Evolutionary conservation across 1,140 invertebrate genomes (phyloP).

Genomic region (Zaprionus ghesquierei): DNA sequence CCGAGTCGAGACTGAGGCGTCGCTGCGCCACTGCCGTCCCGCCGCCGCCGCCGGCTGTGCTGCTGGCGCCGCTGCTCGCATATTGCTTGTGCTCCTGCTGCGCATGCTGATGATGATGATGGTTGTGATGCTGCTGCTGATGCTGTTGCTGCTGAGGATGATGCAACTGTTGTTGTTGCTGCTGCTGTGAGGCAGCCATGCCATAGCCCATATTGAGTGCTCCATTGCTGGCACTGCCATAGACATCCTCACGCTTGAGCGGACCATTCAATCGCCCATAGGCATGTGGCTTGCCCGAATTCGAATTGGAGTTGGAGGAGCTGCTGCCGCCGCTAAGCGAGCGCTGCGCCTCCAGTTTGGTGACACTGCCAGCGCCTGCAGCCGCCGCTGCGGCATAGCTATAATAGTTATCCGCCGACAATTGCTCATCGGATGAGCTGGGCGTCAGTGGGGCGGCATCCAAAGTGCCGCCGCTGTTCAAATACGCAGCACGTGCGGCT

Average conservation of each 20-base stretch:
- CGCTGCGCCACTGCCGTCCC: constrained; percentile 82
- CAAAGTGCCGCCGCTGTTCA: constrained; percentile 64
- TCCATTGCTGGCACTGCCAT: constrained; percentile 50
- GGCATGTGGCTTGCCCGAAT: constrained; percentile 60
- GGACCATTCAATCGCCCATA: constrained; percentile 58
- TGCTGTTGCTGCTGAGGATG: constrained; percentile 10
- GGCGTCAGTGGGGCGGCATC: constrained; percentile 74
- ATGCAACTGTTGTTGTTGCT: constrained; percentile 17
- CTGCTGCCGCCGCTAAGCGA: constrained; percentile 84
- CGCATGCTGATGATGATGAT: constrained; percentile 28
- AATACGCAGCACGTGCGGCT: constrained; percentile 69
- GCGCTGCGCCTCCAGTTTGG: constrained; percentile 71
- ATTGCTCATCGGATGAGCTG: constrained; percentile 80
- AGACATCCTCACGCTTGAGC: constrained; percentile 76
- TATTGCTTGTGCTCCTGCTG: constrained; percentile 55
- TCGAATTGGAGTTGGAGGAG: constrained; percentile 67
- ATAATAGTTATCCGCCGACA: constrained; percentile 76
- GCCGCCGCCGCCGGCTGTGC: constrained; percentile 38
- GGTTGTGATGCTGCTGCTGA: constrained; percentile 20
- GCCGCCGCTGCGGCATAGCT: constrained; percentile 54
- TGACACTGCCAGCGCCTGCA: constrained; percentile 28
- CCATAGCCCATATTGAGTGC: constrained; percentile 27
- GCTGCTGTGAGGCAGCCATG: constrained; percentile 1
- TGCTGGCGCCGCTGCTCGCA: constrained; percentile 47
- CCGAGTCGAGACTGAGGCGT: constrained; percentile 88